Percentiles rank a stretch among this genome's conserved stretches.
These are phyloP conservation scores for Sparus aurata DNA, from an alignment of 2,797 vertebrate genomes.

Conservation along the genomic window DNA sequence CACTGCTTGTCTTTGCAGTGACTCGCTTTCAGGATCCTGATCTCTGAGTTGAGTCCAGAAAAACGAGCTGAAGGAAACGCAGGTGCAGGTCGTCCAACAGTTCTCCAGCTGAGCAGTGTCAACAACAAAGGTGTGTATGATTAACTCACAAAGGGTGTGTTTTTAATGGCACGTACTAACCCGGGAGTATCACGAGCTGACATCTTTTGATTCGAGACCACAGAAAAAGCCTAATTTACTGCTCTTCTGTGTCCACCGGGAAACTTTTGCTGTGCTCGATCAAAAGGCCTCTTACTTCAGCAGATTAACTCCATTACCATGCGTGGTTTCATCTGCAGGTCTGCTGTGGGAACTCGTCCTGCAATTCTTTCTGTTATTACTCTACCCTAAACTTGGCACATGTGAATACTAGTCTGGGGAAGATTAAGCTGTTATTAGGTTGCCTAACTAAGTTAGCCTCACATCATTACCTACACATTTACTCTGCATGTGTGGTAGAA, in stretches of 20 bases:
- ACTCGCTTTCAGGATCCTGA: constrained; percentile 18
- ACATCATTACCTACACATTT: not conserved
- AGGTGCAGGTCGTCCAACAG: not conserved
- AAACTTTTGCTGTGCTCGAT: constrained; percentile 37
- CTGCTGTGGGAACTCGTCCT: constrained; percentile 3
- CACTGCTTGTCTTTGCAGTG: not conserved
- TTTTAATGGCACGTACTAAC: constrained; percentile 32
- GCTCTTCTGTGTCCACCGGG: constrained; percentile 49
- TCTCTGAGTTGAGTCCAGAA: not conserved
- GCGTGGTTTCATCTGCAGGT: constrained; percentile 19
- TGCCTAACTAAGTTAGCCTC: not conserved
- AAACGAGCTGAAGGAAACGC: constrained; percentile 17
- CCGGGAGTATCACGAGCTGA: constrained; percentile 22
- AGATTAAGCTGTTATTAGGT: not conserved
- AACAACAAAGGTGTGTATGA: not conserved
- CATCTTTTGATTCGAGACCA: constrained; percentile 43
- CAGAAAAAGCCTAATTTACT: constrained; percentile 41
- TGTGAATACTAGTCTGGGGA: not conserved
- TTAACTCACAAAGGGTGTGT: constrained; percentile 13
- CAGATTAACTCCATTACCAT: constrained; percentile 21
- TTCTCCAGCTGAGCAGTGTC: not conserved
- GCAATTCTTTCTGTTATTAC: not conserved
- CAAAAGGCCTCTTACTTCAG: constrained; percentile 23
- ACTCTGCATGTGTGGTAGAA: constrained; percentile 1
- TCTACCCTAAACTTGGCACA: not conserved